Conservation (phyloP, 2,888 invertebrate genomes). For the Aproaerema taeniolella region DNA sequence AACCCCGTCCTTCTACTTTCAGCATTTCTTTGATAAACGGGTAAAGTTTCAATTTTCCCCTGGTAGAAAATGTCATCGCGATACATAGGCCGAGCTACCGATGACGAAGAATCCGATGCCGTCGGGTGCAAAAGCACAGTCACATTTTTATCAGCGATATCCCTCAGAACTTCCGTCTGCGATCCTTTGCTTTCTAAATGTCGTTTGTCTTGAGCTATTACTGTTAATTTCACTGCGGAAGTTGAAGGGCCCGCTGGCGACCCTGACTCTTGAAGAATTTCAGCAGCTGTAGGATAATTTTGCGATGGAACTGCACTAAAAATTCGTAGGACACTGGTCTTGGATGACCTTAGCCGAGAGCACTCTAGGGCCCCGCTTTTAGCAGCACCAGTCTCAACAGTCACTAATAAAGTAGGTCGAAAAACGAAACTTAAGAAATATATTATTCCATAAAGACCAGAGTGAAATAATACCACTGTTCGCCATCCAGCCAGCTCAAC, state of each 20-base stretch:
- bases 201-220: too few species aligned
- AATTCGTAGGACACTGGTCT: too few species aligned
- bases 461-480: slow-evolving; percentile 46
- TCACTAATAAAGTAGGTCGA: slow-evolving; percentile 52
- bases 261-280: slow-evolving; percentile 1
- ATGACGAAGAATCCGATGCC: slow-evolving; percentile 26
- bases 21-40: slow-evolving; percentile 55
- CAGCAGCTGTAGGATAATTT: slow-evolving; percentile 37
- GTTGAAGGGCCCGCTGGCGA: background rate
- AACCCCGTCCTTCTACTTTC: slow-evolving; percentile 50
- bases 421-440: slow-evolving; percentile 56
- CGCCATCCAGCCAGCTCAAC: slow-evolving; percentile 56
- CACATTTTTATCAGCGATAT: too few species aligned
- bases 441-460: slow-evolving; percentile 47
- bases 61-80: slow-evolving; percentile 64
- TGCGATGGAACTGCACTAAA: too few species aligned
- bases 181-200: background rate
- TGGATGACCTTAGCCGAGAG: too few species aligned
- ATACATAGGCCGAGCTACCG: slow-evolving; percentile 66
- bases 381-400: too few species aligned
- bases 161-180: too few species aligned
- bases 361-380: too few species aligned
- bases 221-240: background rate
- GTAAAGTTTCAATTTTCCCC: slow-evolving; percentile 49
- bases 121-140: slow-evolving; percentile 4